These are phyloP conservation scores for Pammene aurita DNA, from an alignment of 2,888 invertebrate genomes.

Conservation along the genomic window DNA sequence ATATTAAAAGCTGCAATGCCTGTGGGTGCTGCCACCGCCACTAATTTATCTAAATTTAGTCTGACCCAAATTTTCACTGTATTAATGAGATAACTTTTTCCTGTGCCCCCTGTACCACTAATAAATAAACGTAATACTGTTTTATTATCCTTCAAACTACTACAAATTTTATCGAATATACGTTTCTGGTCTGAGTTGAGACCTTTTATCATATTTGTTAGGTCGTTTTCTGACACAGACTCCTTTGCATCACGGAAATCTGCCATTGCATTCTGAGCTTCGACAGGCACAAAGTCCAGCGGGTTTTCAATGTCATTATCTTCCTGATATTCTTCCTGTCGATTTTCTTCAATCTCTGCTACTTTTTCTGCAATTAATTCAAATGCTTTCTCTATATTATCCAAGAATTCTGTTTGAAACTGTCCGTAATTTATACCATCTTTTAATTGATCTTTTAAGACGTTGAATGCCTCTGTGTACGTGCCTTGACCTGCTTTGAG, in stretches of 20 bases:
- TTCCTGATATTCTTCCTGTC: constrained; percentile 11
- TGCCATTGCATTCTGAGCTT: constrained; percentile 20
- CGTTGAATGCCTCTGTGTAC: constrained; percentile 46
- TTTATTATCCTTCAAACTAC: constrained; percentile 34
- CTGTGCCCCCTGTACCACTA: neutral
- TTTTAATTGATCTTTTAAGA: constrained; percentile 26
- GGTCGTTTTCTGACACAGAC: constrained; percentile 6
- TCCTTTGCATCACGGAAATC: constrained; percentile 3
- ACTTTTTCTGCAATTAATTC: constrained; percentile 19
- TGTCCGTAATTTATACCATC: constrained; percentile 26
- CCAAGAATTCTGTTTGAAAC: constrained; percentile 11
- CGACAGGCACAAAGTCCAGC: constrained; percentile 10
- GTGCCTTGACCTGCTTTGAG: constrained; percentile 42
- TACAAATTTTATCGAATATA: constrained; percentile 45
- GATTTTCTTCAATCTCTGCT: constrained; percentile 15
- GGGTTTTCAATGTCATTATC: constrained; percentile 9
- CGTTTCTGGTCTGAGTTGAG: constrained; percentile 49
- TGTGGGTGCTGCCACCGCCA: neutral
- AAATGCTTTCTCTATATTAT: constrained; percentile 18
- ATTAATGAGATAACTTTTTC: neutral
- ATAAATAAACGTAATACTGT: neutral
- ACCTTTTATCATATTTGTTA: constrained; percentile 40
- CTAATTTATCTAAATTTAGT: neutral
- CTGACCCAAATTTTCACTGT: neutral
- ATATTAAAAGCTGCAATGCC: neutral